Evolutionary conservation across 2,888 invertebrate genomes (phyloP), one percentile per base, ranked within the genome.

Genomic region (Drosophila trichaetosa): DNA sequence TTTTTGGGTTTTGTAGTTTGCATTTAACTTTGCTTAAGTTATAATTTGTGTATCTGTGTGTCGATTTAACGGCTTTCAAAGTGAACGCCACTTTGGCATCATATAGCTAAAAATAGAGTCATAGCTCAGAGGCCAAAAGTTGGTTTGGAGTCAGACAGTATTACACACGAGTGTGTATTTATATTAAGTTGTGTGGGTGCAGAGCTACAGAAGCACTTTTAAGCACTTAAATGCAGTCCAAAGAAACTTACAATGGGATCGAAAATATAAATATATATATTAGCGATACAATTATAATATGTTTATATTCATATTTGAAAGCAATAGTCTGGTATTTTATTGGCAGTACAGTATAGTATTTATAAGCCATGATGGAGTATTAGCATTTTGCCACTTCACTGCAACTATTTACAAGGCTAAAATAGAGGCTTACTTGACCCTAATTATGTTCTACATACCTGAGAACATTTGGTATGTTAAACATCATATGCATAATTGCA

Each of bases 1-100:
- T 79, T 69, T 51, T 33, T 24, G 33, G 36, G 69, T 36, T 73
- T 67, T 79, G 68, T 66, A 64, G 60, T 82, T 88, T 90, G 73
- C 82, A 83, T 86, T 89, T 81, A 70, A 71, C 71, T 71, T 59
- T 67, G 66, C 68, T 71, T 75, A 76, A 88, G 81, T 88, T 78
- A 85, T 89, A 85, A 85, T 87, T 87, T 85, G 89, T 89, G 89
- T 76, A 75, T 80, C 82, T 85, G 82, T 87, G 68, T 69, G 68
- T 72, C 73, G 74, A 56, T 71, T 76, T 82, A 88, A 86, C 87
- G 67, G 80, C 80, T 85, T 70, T 79, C 82, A 69, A 83, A 87
- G 79, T 72, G 85, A 78, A 81, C 73, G 82, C 73, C 79, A 61
- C 69, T 69, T 67, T 79, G 81, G 73, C 91, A 87, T 90, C 91